A percentile compares a stretch with the other conserved stretches of the same genome.
Conservation (phyloP, 1,140 invertebrate genomes). For the Pantala flavescens region DNA sequence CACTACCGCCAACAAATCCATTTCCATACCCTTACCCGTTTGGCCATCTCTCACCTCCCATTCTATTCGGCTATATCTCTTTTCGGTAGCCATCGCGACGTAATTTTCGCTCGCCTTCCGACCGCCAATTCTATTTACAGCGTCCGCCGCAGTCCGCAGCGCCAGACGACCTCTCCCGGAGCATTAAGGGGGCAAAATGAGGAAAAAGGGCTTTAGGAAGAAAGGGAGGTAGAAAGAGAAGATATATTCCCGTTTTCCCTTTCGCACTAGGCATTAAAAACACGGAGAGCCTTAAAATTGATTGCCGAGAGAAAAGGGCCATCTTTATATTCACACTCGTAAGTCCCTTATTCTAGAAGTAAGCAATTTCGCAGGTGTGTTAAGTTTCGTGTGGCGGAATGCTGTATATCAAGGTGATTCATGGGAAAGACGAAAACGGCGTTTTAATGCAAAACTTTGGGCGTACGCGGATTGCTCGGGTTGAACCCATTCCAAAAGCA, state of each 20-base stretch:
- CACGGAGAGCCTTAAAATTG: constrained; percentile 8
- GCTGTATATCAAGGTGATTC: constrained; percentile 9
- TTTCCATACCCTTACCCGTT: too few relatives aligned
- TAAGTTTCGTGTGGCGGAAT: constrained; percentile 1
- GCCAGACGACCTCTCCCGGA: constrained; percentile 3
- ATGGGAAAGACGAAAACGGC: neutral
- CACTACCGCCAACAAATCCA: too few relatives aligned
- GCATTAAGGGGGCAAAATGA: neutral
- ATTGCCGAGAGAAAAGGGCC: neutral
- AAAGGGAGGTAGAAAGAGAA: neutral
- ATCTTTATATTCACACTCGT: constrained; percentile 6
- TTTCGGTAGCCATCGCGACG: constrained; percentile 2
- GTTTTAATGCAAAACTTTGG: constrained; percentile 10
- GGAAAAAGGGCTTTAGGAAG: neutral
- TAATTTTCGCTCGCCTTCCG: neutral
- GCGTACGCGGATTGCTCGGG: neutral
- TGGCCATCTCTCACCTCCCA: too few relatives aligned
- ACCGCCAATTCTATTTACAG: constrained; percentile 5
- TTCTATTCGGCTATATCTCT: neutral
- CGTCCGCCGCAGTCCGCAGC: neutral
- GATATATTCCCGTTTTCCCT: constrained; percentile 7
- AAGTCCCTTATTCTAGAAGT: constrained; percentile 5
- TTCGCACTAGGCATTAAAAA: constrained; percentile 2
- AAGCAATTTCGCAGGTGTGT: constrained; percentile 5
- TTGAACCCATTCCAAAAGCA: constrained; percentile 9